Base-by-base conservation (phyloP, 2,113 vertebrate species). In the Carollia perspicillata region DNA sequence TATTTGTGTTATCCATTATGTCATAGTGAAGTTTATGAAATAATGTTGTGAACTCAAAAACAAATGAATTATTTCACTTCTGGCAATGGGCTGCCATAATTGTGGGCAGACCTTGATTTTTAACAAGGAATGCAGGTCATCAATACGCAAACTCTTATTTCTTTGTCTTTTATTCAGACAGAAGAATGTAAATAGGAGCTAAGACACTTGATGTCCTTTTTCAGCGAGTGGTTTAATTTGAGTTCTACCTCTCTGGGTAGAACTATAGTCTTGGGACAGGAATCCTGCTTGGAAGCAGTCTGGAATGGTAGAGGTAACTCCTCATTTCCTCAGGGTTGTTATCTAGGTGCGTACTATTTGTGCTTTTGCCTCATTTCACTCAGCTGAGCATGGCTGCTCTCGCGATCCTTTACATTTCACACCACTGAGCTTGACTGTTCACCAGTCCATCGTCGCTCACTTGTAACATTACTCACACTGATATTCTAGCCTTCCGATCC, bases 321-420 rank as follows among this genome's bases (percentile, higher is more conserved):
- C 68, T 80, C n/a, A 90, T 81, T 90, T 86, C 68, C 81, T 40
- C 66, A 40, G 28, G n/a, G 37, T 71, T 90, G n/a, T 85, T 44
- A 66, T 23, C 5, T 40, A 60, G 5, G 37, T 86, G 35, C 18
- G 14, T 55, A 2, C 40, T 69, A 4, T 0, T 7, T 84, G 20
- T 7, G 65, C 35, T 86, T 95, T 74, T 8, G 80, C 51, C 85
- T 95, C 1, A 0, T 4, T 97, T 97, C 63, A 37, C 91, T n/a
- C 47, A 93, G 22, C 74, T 93, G 68, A 89, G 84, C 72, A 35
- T 80, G 79, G 37, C 65, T 91, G 60, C 72, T 51, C 94, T 20
- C 30, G 74, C 60, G 60, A 95, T 88, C 37, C 51, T 95, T 55
- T 49, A 58, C 11, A 78, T 85, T 80, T 89, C 69, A 66, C 13